Base-by-base conservation (phyloP, 1,140 invertebrate species). In the Adoxophyes honmai region DNA sequence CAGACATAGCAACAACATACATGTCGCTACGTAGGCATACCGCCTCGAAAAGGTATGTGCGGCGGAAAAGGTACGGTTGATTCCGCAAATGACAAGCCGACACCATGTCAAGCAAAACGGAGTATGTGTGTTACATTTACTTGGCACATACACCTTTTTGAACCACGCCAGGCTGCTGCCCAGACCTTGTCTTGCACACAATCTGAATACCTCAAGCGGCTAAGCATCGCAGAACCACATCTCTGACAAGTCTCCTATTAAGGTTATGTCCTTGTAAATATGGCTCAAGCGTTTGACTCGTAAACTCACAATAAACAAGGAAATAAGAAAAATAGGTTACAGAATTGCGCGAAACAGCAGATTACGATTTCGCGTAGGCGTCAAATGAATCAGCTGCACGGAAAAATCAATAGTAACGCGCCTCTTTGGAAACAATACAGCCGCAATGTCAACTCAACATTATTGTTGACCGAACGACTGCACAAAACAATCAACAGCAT, bases 331-430 rank as follows among this genome's bases (percentile, higher is more conserved):
- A 39, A 18, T 52, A 52, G 14, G 21, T 60, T 52, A 64, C 73
- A 68, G 64, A 44, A 70, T 80, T 78, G 77, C 77, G 73, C 75
- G 75, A 80, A 81, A 69, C 72, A 66, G 63, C 38, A 39, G 16
- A 44, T 44, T 21, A 44, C 39, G 15, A 8, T 10, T 16, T n/a
- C 16, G 15, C 39, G 39, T 44, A 44, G 39, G 39, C 39, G 39
- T 15, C 10, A 44, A 51, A 63, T 86, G 78, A 83, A 77, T 83
- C 82, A 86, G 75, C 76, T 85, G 78, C 71, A 59, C 16, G 13
- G 48, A 73, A 77, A 83, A 86, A 86, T 86, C 82, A 86, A 86
- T 86, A 86, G 77, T 44, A n/a, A 18, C 8, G 39, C n/a, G 39
- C n/a, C 9, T 15, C 14, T 18, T 18, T 14, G 13, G 4, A 21